Conservation (phyloP, 2,888 invertebrate species). For the Aethes cnicana region DNA sequence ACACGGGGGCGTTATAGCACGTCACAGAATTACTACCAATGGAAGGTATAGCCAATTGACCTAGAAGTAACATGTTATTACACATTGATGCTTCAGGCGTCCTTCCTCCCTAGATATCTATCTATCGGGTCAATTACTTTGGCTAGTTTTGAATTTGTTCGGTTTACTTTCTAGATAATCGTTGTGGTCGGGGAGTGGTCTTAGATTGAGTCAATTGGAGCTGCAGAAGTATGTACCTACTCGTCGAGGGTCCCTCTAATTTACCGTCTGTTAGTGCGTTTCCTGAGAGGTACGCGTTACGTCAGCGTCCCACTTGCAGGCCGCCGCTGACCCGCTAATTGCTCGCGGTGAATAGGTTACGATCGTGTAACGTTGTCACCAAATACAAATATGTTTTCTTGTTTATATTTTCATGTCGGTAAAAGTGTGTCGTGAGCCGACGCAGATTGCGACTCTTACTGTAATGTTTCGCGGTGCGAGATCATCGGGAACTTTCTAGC, state of each 20-base stretch:
- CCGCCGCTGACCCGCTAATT: slow-evolving; percentile 68
- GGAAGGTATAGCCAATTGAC: slow-evolving; percentile 68
- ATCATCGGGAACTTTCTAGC: slow-evolving; percentile 23
- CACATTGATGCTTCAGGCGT: slow-evolving; percentile 52
- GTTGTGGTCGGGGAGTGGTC: slow-evolving; percentile 33
- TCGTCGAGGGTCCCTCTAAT: slow-evolving; percentile 49
- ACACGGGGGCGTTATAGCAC: slow-evolving; percentile 46
- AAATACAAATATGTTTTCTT: slow-evolving; percentile 46
- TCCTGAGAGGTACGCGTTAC: slow-evolving; percentile 51
- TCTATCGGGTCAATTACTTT: slow-evolving; percentile 62
- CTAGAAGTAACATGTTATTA: slow-evolving; percentile 66
- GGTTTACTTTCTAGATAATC: slow-evolving; percentile 65
- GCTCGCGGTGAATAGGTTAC: slow-evolving; percentile 65
- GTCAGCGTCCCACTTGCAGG: slow-evolving; percentile 64
- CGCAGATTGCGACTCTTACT: slow-evolving; percentile 2
- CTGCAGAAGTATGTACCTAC: slow-evolving; percentile 36
- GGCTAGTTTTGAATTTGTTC: slow-evolving; percentile 58
- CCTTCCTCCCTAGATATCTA: slow-evolving; percentile 46
- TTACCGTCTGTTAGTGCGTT: slow-evolving; percentile 47
- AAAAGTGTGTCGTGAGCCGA: slow-evolving; percentile 56
- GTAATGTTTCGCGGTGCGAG: slow-evolving; percentile 12
- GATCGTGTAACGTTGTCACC: slow-evolving; percentile 60
- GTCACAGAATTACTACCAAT: slow-evolving; percentile 62
- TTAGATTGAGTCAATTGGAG: slow-evolving; percentile 34
- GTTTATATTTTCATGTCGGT: slow-evolving; percentile 46